Base-by-base conservation (phyloP, 2,888 invertebrate species). In the Pristionchus fissidentatus region DNA sequence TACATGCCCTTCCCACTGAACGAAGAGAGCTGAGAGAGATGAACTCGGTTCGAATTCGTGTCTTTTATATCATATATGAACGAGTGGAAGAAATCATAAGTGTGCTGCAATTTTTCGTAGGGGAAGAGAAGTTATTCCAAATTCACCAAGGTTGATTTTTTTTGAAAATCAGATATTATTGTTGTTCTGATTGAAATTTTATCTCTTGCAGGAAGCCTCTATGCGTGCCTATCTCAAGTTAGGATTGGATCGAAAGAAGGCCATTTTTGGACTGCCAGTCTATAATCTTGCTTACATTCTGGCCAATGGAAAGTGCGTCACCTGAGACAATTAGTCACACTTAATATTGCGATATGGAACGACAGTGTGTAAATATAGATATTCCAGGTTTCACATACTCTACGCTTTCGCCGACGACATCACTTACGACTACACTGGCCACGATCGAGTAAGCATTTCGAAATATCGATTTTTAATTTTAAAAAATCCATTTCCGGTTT, bases 191-290 rank as follows among this genome's bases (percentile, higher is more conserved):
- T 66, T 41, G 38, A 66, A 13, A 4, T 73, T 26, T 19, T n/a
- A 32, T 19, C 52, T 83, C 62, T 19, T 55, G 60, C 83, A 93
- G 93, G 96, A 96, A 92, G 96, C 95, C 93, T 95, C 96, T 0
- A 95, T 95, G 0, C 94, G 95, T 87, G 95, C 96, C 94, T 97
- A 96, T 95, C 91, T 95, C 22, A 91, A 93, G 0, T 95, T 95
- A 88, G 97, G 97, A 15, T 94, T 97, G 93, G 95, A 95, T 29
- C 94, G 94, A 55, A 94, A 94, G 62, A 97, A 96, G 93, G 95
- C 97, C 29, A 94, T 96, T 15, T 94, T 97, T 0, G 97, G 97
- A 0, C 94, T 97, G 89, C 97, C 97, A 7, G 96, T 96, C 0
- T 97, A 96, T 92, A 97, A 96, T 0, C 96, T 96, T 92, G 95